Conservation (phyloP, 1,140 invertebrate genomes). For the Riptortus pedestris region DNA sequence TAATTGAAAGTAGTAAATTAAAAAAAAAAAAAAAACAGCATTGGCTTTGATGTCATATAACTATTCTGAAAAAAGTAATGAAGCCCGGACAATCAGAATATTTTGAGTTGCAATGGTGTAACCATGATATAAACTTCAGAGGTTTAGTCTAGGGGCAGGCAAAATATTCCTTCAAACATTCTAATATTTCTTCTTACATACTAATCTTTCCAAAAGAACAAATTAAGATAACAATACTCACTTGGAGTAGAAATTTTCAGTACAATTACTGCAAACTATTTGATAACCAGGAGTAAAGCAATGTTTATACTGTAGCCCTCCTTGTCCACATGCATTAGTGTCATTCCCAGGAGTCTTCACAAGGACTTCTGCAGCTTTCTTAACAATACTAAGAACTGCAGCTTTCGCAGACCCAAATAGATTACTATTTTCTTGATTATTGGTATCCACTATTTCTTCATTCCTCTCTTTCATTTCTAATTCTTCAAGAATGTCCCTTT, state of each 20-base stretch:
- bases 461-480: slow-evolving; percentile 53
- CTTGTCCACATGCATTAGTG: background rate
- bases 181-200: too few species aligned
- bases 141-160: too few species aligned
- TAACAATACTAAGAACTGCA: slow-evolving; percentile 76
- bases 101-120: too few species aligned
- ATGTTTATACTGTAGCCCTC: slow-evolving; percentile 21
- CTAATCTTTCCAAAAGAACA: too few species aligned
- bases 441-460: slow-evolving; percentile 44
- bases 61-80: too few species aligned
- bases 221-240: too few species aligned
- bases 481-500: slow-evolving; percentile 47
- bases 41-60: too few species aligned
- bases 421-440: slow-evolving; percentile 42
- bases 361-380: slow-evolving; percentile 72
- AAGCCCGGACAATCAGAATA: too few species aligned
- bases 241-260: slow-evolving; percentile 39
- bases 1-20: too few species aligned
- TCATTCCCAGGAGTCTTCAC: slow-evolving; percentile 8
- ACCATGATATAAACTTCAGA: too few species aligned
- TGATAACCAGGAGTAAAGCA: slow-evolving; percentile 55
- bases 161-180: too few species aligned
- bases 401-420: slow-evolving; percentile 74
- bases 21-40: too few species aligned
- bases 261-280: slow-evolving; percentile 58